These are phyloP conservation scores for Liposcelis brunnea DNA, from an alignment of 2,888 invertebrate species.

Conservation along the genomic window DNA sequence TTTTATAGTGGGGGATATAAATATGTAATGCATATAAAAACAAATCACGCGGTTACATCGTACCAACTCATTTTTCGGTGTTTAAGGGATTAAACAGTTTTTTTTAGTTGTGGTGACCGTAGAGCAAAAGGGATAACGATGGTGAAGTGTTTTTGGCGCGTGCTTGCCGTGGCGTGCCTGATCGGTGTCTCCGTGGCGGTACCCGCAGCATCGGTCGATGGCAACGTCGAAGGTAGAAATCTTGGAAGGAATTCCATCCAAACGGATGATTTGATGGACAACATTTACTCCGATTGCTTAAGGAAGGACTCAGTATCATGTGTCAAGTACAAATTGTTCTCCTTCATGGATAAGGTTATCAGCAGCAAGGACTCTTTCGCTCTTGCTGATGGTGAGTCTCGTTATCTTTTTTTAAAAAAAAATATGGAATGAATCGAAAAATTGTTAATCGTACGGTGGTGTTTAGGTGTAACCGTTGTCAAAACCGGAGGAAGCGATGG, in stretches of 20 bases:
- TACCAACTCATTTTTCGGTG: too few relatives aligned
- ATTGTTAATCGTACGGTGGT: too few relatives aligned
- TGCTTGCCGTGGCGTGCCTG: constrained; percentile 19
- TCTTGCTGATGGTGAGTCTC: constrained; percentile 37
- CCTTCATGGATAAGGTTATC: constrained; percentile 64
- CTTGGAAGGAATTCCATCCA: constrained; percentile 38
- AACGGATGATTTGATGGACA: constrained; percentile 58
- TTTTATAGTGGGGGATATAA: too few relatives aligned
- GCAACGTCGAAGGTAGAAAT: constrained; percentile 31
- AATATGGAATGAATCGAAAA: neutral
- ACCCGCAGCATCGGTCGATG: constrained; percentile 54
- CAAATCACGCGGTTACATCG: too few relatives aligned
- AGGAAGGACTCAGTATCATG: constrained; percentile 71
- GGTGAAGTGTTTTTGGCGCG: constrained; percentile 6
- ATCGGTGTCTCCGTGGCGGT: constrained; percentile 33
- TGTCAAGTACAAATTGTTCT: constrained; percentile 72
- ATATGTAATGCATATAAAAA: too few relatives aligned
- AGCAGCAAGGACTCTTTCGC: constrained; percentile 64
- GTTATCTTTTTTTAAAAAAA: neutral
- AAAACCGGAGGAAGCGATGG: constrained; percentile 47
- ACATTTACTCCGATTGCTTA: constrained; percentile 59
- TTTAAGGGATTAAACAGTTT: too few relatives aligned
- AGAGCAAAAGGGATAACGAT: neutral
- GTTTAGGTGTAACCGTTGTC: constrained; percentile 56
- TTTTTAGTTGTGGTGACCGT: constrained; percentile 3